Base-by-base conservation (phyloP, 2,797 vertebrate species). In the Chelon auratus region DNA sequence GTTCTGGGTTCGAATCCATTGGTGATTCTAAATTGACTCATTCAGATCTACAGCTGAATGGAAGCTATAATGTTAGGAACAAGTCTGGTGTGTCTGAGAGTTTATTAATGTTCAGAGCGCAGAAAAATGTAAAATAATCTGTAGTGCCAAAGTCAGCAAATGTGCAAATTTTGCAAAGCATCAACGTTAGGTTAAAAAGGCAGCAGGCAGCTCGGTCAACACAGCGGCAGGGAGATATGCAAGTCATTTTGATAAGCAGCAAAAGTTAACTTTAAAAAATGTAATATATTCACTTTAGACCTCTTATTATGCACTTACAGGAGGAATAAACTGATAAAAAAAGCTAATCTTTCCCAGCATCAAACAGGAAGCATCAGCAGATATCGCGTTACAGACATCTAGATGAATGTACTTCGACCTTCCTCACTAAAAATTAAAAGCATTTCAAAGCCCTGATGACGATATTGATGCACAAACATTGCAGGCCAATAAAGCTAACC, bases 331-430 rank as follows among this genome's bases (percentile, higher is more conserved):
- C 13, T 15, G 4, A 43, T 24, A 42, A 40, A 56, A 22, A 26
- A 69, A 51, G 42, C 13, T 48, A 7, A 24, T n/a, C 14, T 68
- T 65, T 61, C 42, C 52, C 22, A 45, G 60, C 51, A 56, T 65
- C 39, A 40, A 37, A 50, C 57, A 45, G 22, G 51, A 17, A 42
- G 14, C 54, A 20, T 48, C 17, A 43, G 63, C 62, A 58, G 55
- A 55, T 55, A 62, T 55, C 12, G 53, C 22, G 47, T 24, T 15
- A 39, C 45, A 24, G 22, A 61, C 40, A 75, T 59, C 75, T 55
- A 58, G 50, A 56, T 65, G 30, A 53, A 36, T 63, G 18, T 20
- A 22, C 47, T 57, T 20, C 53, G 67, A 78, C 48, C 11, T 72
- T 15, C 17, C 26, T 53, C 53, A 13, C 1, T 50, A 22, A 59